phyloP scores from a whole-genome alignment of 2,113 vertebrate genomes.

The Marcusenius ussheri region DNA sequence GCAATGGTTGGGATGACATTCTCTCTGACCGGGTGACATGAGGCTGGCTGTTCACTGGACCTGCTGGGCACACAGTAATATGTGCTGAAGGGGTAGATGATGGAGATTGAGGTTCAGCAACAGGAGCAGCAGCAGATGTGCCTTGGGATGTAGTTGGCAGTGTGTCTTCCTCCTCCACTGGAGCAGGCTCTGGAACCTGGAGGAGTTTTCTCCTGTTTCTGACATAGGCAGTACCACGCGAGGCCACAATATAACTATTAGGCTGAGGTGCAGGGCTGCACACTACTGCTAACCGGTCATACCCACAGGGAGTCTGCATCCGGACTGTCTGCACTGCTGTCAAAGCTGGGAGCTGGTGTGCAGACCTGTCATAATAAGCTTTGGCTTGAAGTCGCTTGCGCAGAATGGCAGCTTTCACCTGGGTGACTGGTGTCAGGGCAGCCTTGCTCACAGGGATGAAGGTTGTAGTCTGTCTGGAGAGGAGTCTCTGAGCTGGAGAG shows the following conservation, averaged over 20 bases:
- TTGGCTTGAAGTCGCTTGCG: neutral
- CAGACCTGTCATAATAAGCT: neutral
- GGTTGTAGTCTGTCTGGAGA: neutral
- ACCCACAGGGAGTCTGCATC: neutral
- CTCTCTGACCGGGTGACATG: no score
- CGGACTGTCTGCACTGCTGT: no score
- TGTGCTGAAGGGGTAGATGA: neutral
- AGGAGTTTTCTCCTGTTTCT: neutral
- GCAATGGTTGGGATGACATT: no score
- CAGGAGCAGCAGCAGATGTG: neutral
- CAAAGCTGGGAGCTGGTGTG: neutral
- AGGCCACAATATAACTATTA: neutral
- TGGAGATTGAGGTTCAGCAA: neutral
- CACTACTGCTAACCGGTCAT: neutral
- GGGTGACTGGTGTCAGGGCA: neutral
- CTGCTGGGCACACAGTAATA: no score
- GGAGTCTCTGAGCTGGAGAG: neutral
- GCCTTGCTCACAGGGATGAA: neutral
- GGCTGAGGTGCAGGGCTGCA: neutral
- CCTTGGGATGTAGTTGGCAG: neutral
- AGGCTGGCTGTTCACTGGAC: no score
- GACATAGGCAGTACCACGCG: neutral
- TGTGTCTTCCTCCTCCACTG: neutral
- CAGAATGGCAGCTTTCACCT: neutral
- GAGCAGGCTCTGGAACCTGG: neutral